Conservation (phyloP, 1,140 invertebrate species). For the Olivierus martensii region DNA sequence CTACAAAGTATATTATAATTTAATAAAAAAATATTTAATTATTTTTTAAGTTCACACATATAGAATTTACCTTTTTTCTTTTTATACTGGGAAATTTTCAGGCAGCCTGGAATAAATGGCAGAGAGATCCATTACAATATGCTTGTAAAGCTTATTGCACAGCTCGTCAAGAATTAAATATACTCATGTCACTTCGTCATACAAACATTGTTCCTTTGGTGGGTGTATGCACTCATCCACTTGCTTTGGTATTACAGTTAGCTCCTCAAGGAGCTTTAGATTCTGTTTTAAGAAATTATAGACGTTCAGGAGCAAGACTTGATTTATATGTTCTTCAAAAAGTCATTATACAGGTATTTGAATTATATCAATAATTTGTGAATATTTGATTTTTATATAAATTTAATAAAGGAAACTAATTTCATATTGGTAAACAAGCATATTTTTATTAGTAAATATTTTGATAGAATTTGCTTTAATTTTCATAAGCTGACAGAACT, state of each 20-base stretch:
- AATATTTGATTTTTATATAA: no score
- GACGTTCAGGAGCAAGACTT: slow-evolving; percentile 63
- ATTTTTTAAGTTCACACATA: slow-evolving; percentile 2
- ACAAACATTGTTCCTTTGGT: slow-evolving; percentile 83
- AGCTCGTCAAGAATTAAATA: slow-evolving; percentile 83
- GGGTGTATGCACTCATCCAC: slow-evolving; percentile 69
- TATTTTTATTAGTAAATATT: no score
- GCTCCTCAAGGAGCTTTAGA: slow-evolving; percentile 86
- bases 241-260: slow-evolving; percentile 79
- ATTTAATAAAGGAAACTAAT: no score
- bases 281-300: slow-evolving; percentile 60
- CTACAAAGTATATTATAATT: slow-evolving; percentile 46
- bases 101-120: slow-evolving; percentile 74
- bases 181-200: slow-evolving; percentile 70
- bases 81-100: slow-evolving; percentile 25
- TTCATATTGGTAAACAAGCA: no score
- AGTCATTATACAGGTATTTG: slow-evolving; percentile 58
- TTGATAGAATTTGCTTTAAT: no score
- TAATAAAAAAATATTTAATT: slow-evolving; percentile 6
- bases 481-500: no score
- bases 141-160: slow-evolving; percentile 91
- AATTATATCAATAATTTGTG: no score
- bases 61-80: slow-evolving; percentile 1
- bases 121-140: slow-evolving; percentile 72
- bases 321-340: slow-evolving; percentile 65